Base-by-base conservation (phyloP, 1,140 invertebrate genomes). In the Uloborus diversus region DNA sequence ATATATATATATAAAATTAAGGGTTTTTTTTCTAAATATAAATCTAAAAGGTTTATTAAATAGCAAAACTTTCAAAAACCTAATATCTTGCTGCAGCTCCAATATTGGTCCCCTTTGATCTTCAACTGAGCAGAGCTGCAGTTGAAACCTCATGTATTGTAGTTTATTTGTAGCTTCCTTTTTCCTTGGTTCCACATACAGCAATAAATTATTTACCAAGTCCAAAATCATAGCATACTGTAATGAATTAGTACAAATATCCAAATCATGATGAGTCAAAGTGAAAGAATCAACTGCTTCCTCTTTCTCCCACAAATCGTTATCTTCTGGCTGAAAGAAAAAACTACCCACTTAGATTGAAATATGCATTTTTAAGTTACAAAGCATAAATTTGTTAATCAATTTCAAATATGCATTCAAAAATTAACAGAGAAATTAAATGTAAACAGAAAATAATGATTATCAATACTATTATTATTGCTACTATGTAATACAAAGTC, bases 181-280 rank as follows among this genome's bases (percentile, higher is more conserved):
- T 70, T 96, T 90, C 83, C 96, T 94, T 0, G 97, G 96, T 87
- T 99, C 97, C 17, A 99, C 96, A 87, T 98, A 98, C 0, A 99
- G 90, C 42, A 99, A 86, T 2, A 99, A 88, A 88, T 99, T 99
- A 87, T 99, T 99, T 0, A 99, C 93, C 80, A 99, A 94, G 85
- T 99, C 97, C 82, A 99, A 88, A 25, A 99, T 91, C 94, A 98
- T 98, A 1, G 93, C 93, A 87, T 98, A 99, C 90, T 95, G 89
- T 81, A 97, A 89, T 0, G 96, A 97, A 88, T 99, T 99, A 4
- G 97, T 99, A 87, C 94, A 97, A 1, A 99, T 95, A 85, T 99
- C 95, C 2, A 99, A 88, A 88, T 99, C 97, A 85, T 99, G 94
- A 89, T 99, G 98, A 91, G 98, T 97, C 1, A 99, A 88, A 0